These are phyloP conservation scores for Balaenoptera acutorostrata DNA, from an alignment of 2,113 vertebrate genomes.

Conservation along the genomic window DNA sequence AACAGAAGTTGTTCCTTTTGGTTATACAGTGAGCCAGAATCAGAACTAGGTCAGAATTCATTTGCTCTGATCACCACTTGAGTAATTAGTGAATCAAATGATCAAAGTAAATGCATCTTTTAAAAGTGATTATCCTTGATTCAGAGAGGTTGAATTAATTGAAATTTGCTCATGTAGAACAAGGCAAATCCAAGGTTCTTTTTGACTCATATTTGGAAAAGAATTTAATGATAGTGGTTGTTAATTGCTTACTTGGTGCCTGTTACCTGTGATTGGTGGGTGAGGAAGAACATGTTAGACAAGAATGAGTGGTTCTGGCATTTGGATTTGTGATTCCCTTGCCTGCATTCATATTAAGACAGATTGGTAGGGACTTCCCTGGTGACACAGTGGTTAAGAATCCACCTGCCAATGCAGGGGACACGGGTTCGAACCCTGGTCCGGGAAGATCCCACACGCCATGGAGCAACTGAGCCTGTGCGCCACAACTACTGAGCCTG, in stretches of 20 bases:
- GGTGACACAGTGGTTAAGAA: too few relatives aligned
- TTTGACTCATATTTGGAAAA: constrained; percentile 35
- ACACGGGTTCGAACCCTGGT: too few relatives aligned
- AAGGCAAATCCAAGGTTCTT: constrained; percentile 29
- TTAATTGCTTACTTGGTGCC: constrained; percentile 26
- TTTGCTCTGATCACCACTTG: constrained; percentile 46
- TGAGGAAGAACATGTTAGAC: background rate
- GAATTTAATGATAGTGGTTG: constrained; percentile 7
- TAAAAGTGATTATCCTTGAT: constrained; percentile 42
- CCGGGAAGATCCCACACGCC: too few relatives aligned
- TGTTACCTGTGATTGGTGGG: background rate
- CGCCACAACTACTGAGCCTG: too few relatives aligned
- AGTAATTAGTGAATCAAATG: constrained; percentile 44
- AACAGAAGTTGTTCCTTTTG: constrained; percentile 35
- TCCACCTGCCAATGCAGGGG: too few relatives aligned
- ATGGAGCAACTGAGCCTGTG: too few relatives aligned
- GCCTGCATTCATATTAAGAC: constrained; percentile 12
- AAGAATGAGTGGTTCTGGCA: background rate
- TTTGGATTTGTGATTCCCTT: constrained; percentile 24
- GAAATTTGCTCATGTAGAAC: constrained; percentile 32
- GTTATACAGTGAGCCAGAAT: constrained; percentile 32
- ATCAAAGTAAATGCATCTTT: constrained; percentile 14
- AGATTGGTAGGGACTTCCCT: background rate
- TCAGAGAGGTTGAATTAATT: constrained; percentile 44
- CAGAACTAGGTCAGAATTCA: constrained; percentile 48